Evolutionary conservation across 1,140 invertebrate species (phyloP), one percentile per base, ranked within the genome.

Genomic region (Drosophila saltans): DNA sequence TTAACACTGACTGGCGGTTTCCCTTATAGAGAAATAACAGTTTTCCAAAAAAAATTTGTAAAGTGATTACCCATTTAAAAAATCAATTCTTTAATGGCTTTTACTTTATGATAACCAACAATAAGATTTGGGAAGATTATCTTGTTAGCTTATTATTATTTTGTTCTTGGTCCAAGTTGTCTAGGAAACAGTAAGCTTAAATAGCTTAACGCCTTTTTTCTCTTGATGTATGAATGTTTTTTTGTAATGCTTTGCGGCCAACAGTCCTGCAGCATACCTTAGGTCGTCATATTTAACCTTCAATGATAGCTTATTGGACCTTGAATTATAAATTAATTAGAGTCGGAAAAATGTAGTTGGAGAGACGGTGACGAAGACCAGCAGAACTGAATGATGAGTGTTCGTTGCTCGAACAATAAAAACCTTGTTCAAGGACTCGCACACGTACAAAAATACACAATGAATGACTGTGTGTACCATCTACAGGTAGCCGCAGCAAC

Each of bases 401-500:
- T 52, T 59, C 64, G 63, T 61, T 74, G 59, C 62, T 75, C 65
- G 52, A 69, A 75, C 75, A 69, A 75, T 71, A 81, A 75, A 80
- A 83, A 78, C 66, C 60, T 26, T 73, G 66, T 76, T 88, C 83
- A 88, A 89, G 83, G 83, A 88, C 80, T 80, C 56, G 61, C 40
- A 67, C 72, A 28, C 63, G n/a, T 55, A 72, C 48, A 56, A 21
- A 66, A 43, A 55, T 36, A 36, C 33, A 40, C 59, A 36, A 30
- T 55, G 33, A 60, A 43, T 61, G 4, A 40, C 26, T 40, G 43
- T 45, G 65, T 77, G 64, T 75, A 77, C 72, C 82, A 90, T 90
- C 86, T 90, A 90, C 86, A 90, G 86, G 86, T 90, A 90, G 86
- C 86, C 88, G 80, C 88, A 90, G 81, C 81, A 80, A 80, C 71